A percentile compares a stretch with the other conserved stretches of the same genome.
Conservation (phyloP, 2,797 vertebrate species). For the Astyanax mexicanus region DNA sequence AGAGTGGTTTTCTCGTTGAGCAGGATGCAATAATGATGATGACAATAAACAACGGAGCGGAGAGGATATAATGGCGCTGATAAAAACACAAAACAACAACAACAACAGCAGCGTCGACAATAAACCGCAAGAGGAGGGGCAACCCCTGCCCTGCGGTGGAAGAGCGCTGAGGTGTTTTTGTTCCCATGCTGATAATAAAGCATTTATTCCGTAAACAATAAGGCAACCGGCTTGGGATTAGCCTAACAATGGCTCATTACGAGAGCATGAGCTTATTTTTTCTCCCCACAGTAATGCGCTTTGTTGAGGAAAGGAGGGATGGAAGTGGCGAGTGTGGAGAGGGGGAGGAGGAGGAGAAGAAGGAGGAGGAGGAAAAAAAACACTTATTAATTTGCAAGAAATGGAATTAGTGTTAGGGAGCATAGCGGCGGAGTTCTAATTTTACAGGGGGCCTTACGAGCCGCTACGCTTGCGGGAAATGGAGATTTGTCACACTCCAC, state of each 20-base stretch:
- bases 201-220: constrained; percentile 82
- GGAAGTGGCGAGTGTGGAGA: constrained; percentile 50
- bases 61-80: constrained; percentile 52
- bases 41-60: constrained; percentile 64
- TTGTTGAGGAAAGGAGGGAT: constrained; percentile 76
- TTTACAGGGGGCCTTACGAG: constrained; percentile 79
- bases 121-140: constrained; percentile 57
- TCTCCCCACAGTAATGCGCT: constrained; percentile 77
- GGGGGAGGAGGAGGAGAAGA: constrained; percentile 13
- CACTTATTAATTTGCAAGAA: constrained; percentile 85
- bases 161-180: constrained; percentile 49
- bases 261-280: constrained; percentile 73
- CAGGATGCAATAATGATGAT: constrained; percentile 73
- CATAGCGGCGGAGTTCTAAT: constrained; percentile 78
- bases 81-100: constrained; percentile 65
- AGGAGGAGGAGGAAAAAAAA: constrained; percentile 66
- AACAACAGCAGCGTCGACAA: constrained; percentile 60
- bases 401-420: constrained; percentile 85
- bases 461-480: constrained; percentile 76
- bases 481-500: constrained; percentile 86
- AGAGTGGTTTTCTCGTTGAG: constrained; percentile 71
- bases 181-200: constrained; percentile 78
- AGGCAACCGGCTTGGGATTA: constrained; percentile 79
- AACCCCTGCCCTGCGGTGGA: constrained; percentile 69
- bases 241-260: constrained; percentile 84